Conservation (phyloP, 2,888 invertebrate genomes). For the Clivina fossor region DNA sequence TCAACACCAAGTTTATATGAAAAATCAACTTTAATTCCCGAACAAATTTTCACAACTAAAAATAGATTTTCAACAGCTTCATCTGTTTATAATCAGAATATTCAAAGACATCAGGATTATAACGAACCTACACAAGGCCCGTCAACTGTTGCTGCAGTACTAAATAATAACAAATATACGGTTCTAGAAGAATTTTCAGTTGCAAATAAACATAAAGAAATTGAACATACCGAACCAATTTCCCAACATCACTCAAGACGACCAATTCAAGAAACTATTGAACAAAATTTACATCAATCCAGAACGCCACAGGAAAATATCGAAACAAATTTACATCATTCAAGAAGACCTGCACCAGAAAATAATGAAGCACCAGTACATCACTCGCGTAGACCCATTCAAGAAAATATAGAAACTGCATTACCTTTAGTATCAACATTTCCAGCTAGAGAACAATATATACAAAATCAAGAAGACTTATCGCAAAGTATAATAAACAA, state of each 20-base stretch:
- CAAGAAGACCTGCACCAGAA: constrained; percentile 26
- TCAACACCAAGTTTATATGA: constrained; percentile 15
- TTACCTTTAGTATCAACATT: constrained; percentile 19
- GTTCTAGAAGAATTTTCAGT: constrained; percentile 48
- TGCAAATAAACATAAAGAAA: constrained; percentile 34
- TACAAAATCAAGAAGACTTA: background rate
- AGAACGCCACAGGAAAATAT: constrained; percentile 34
- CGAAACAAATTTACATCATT: constrained; percentile 7
- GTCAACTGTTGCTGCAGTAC: constrained; percentile 27
- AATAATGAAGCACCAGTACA: constrained; percentile 29
- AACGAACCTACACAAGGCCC: constrained; percentile 22
- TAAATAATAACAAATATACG: constrained; percentile 43
- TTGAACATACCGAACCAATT: constrained; percentile 37
- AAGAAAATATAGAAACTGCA: constrained; percentile 12
- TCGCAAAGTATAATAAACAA: background rate
- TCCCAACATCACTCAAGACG: constrained; percentile 9
- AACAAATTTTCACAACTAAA: constrained; percentile 26
- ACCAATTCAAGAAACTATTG: constrained; percentile 30
- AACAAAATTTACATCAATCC: constrained; percentile 28
- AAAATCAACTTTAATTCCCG: constrained; percentile 10
- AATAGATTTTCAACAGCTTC: constrained; percentile 23
- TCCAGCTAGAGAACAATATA: background rate
- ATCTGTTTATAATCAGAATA: constrained; percentile 5
- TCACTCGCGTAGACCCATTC: no score
- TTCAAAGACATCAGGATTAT: constrained; percentile 13